Evolutionary conservation across 2,888 invertebrate genomes (phyloP).

Genomic region (Phengaris alcon): DNA sequence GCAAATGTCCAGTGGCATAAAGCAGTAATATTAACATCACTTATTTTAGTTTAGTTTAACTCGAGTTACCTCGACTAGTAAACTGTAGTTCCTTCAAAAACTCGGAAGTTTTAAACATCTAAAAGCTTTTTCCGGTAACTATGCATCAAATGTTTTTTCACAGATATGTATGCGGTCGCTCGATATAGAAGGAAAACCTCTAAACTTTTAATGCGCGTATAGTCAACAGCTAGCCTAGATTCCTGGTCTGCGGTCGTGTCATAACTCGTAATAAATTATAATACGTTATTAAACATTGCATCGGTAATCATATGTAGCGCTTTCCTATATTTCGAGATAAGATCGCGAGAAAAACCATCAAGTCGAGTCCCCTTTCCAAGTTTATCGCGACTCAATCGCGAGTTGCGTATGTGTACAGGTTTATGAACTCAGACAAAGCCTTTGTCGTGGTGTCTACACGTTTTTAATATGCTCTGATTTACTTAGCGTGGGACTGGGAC

Average conservation of each 20-base stretch:
- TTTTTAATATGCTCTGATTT: slow-evolving; percentile 45
- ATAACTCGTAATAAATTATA: not conserved
- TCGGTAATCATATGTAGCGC: slow-evolving; percentile 30
- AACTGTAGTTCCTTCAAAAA: slow-evolving; percentile 1
- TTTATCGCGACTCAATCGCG: slow-evolving; percentile 5
- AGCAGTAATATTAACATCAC: not conserved
- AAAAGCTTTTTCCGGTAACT: slow-evolving; percentile 20
- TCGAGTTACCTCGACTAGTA: not conserved
- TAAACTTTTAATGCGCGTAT: no score
- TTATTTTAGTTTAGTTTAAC: not conserved
- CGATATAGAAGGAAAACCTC: not conserved
- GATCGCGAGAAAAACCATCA: slow-evolving; percentile 23
- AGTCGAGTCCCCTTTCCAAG: slow-evolving; percentile 11
- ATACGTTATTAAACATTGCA: slow-evolving; percentile 19
- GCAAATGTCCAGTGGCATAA: not conserved
- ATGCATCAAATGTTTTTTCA: slow-evolving; percentile 4
- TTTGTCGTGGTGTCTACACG: slow-evolving; percentile 30
- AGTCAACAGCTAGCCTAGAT: no score
- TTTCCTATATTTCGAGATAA: slow-evolving; percentile 32
- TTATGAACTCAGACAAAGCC: slow-evolving; percentile 24
- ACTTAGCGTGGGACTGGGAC: slow-evolving; percentile 62
- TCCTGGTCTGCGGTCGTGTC: no score
- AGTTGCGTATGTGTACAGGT: slow-evolving; percentile 26
- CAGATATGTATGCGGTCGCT: not conserved
- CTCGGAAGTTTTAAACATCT: slow-evolving; percentile 1